Base-by-base conservation (phyloP, 1,140 invertebrate genomes). In the Eupristina koningsbergeri region DNA sequence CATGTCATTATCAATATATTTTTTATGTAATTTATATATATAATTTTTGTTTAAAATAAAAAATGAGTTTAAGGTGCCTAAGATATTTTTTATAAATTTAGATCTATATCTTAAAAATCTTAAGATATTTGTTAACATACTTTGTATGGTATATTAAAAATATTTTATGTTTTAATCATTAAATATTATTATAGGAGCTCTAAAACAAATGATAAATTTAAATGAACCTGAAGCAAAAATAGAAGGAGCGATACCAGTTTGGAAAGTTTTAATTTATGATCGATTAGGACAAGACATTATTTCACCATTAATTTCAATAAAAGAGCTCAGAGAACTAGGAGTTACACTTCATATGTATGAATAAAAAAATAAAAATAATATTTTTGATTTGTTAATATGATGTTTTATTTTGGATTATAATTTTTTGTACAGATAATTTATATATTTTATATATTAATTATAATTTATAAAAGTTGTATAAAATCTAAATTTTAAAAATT, bases 181-280 rank as follows among this genome's bases (percentile, higher is more conserved):
- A 74, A 26, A 71, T 71, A 58, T 83, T 84, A 76, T 92, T 93
- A 58, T 89, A 97, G 96, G 94, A 94, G 96, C 97, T 85, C 93
- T 98, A 77, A 97, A 97, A 93, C 96, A 98, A 93, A 98, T 99
- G 97, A 93, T 99, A 74, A 98, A 98, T 94, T 94, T 98, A 78
- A 99, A 99, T 92, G 94, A 96, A 86, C 94, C 96, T 50, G 92
- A 96, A 75, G 95, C 94, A 26, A 98, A 97, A 92, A 92, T 94
- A 76, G 93, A 95, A 50, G 94, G 95, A 41, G 94, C 94, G 64
- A 97, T 98, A 93, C 98, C 98, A 53, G 95, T 96, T 58, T 99
- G 98, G 98, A 99, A 99, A 93, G 95, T 99, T 84, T 93, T 99
- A 69, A 95, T 99, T 81, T 99, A 99, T 90, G 99, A 99, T 92